Evolutionary conservation across 2,113 vertebrate genomes (phyloP).

Genomic region (Cheirogaleus medius): DNA sequence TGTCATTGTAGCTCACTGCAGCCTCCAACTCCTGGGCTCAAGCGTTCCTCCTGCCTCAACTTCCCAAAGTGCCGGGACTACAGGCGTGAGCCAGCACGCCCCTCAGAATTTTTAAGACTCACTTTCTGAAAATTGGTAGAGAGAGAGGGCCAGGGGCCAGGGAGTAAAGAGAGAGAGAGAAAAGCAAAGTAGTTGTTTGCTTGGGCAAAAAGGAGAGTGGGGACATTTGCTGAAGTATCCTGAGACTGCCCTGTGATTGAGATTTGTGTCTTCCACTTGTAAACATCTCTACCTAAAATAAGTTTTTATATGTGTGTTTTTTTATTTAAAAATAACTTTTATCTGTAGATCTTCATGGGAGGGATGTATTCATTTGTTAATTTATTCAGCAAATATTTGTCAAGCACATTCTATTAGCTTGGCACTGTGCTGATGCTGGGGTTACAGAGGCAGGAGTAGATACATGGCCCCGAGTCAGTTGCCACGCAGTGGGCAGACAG

Average conservation of each 20-base stretch:
- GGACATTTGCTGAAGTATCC: neutral
- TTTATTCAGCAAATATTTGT: slow-evolving; percentile 10
- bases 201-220: neutral
- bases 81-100: too few species aligned
- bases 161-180: neutral
- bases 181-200: neutral
- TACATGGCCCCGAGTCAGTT: rapidly evolving
- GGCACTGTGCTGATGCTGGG: neutral
- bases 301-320: neutral
- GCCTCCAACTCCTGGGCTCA: too few species aligned
- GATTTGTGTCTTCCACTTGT: neutral
- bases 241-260: neutral
- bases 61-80: too few species aligned
- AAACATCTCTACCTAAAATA: neutral
- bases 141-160: neutral
- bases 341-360: neutral
- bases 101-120: too few species aligned
- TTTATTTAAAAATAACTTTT: neutral
- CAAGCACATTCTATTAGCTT: rapidly evolving
- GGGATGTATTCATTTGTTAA: neutral
- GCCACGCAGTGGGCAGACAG: rapidly evolving
- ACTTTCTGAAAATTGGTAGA: neutral
- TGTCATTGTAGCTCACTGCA: too few species aligned
- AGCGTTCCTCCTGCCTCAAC: too few species aligned
- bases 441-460: neutral